Evolutionary conservation across 2,888 invertebrate species (phyloP).

Genomic region (Drosophila infuscata): DNA sequence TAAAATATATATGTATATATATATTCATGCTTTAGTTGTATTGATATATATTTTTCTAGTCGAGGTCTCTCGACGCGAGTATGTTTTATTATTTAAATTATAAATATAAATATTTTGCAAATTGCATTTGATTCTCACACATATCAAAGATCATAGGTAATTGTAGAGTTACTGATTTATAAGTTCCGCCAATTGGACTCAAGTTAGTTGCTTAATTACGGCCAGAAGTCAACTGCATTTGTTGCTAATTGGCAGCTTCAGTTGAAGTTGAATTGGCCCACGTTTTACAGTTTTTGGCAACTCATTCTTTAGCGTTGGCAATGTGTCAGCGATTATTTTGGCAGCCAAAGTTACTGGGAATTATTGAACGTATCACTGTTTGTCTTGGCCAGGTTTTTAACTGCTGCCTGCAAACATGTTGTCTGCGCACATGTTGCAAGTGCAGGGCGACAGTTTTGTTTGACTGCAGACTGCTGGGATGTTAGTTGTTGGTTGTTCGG

Average conservation of each 20-base stretch:
- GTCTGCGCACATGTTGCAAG: conserved; percentile 45
- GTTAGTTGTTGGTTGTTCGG: conserved; percentile 5
- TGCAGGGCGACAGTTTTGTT: conserved; percentile 16
- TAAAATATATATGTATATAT: not conserved
- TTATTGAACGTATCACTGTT: conserved; percentile 20
- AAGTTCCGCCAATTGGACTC: conserved; percentile 21
- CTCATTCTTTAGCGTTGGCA: conserved; percentile 37
- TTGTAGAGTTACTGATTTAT: conserved; percentile 4
- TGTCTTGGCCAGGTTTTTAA: conserved; percentile 24
- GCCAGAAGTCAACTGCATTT: conserved; percentile 20
- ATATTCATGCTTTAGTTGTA: not conserved
- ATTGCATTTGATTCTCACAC: not conserved
- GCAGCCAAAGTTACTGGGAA: conserved; percentile 27
- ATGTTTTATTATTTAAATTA: no score
- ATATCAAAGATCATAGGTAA: conserved; percentile 2
- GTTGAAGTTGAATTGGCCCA: conserved; percentile 30
- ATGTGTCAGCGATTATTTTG: conserved; percentile 42
- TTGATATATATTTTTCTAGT: not conserved
- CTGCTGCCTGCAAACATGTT: conserved; percentile 35
- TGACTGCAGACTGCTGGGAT: not conserved
- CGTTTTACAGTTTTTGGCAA: conserved; percentile 49
- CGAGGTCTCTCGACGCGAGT: no score
- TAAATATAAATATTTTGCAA: not conserved
- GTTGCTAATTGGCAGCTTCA: conserved; percentile 38
- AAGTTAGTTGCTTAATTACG: conserved; percentile 26